phyloP scores from a whole-genome alignment of 2,888 invertebrate genomes.

The Rhagium mordax region DNA sequence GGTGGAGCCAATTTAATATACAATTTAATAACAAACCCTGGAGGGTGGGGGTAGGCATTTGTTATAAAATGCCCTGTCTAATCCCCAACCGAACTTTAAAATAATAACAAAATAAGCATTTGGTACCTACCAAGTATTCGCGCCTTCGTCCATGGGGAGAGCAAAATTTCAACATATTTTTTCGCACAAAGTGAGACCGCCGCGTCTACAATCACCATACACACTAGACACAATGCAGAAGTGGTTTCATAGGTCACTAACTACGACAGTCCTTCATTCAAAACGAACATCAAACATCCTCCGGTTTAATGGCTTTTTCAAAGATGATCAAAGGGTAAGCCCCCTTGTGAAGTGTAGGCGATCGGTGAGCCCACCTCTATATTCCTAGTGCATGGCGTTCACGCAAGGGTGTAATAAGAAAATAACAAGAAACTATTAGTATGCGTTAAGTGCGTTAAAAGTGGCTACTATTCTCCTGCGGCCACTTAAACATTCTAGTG shows the following conservation, averaged over 20 bases:
- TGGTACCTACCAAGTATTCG: constrained; percentile 55
- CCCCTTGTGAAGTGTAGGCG: neutral
- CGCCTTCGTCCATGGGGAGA: constrained; percentile 62
- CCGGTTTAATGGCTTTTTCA: constrained; percentile 21
- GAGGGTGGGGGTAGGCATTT: no score
- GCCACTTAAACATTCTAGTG: constrained; percentile 48
- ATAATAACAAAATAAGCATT: constrained; percentile 6
- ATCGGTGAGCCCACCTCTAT: constrained; percentile 6
- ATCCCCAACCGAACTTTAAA: no score
- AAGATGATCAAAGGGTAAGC: neutral
- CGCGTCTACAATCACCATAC: neutral
- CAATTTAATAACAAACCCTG: no score
- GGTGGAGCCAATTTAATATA: no score
- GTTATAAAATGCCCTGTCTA: no score
- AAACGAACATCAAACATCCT: constrained; percentile 31
- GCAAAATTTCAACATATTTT: constrained; percentile 69
- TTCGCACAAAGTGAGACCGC: neutral
- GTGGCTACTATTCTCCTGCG: constrained; percentile 39
- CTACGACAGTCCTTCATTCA: constrained; percentile 42
- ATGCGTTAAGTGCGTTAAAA: constrained; percentile 40
- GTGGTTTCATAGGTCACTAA: constrained; percentile 48
- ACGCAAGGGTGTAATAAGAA: constrained; percentile 31
- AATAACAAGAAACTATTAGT: constrained; percentile 41
- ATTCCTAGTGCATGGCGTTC: neutral
- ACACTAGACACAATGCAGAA: constrained; percentile 37